Percentiles rank a stretch among this genome's conserved stretches.
Conservation (phyloP, 2,797 vertebrate species). For the Staurois parvus region DNA sequence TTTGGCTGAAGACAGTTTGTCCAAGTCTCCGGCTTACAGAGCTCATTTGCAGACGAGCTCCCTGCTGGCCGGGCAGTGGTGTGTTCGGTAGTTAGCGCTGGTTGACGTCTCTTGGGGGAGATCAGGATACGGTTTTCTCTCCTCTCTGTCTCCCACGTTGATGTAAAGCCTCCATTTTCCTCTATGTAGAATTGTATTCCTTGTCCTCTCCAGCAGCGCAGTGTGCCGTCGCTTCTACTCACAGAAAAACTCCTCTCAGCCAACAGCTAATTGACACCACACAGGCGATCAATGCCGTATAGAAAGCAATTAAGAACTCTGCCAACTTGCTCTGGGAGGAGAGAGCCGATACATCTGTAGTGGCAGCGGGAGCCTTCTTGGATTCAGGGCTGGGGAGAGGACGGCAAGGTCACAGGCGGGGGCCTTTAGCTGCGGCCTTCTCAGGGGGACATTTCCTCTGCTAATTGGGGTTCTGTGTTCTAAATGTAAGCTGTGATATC, state of each 20-base stretch:
- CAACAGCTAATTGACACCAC: conserved; percentile 57
- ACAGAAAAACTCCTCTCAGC: conserved; percentile 30
- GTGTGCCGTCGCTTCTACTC: conserved; percentile 27
- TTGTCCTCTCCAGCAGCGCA: conserved; percentile 23
- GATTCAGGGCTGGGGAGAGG: conserved; percentile 5
- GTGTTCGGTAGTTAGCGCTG: no score
- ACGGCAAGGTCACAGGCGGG: conserved; percentile 12
- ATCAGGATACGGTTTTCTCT: background rate
- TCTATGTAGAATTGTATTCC: conserved; percentile 33
- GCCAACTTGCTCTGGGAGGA: conserved; percentile 26
- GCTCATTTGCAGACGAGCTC: background rate
- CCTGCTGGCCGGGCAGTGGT: conserved; percentile 4
- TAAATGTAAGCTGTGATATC: no score
- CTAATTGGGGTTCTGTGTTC: no score
- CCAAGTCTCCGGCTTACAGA: background rate
- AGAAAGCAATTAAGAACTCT: conserved; percentile 50
- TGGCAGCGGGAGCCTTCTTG: conserved; percentile 48
- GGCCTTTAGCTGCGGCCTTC: background rate
- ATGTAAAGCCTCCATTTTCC: conserved; percentile 14
- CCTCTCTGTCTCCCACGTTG: background rate
- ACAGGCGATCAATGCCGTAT: conserved; percentile 52
- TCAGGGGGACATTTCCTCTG: no score
- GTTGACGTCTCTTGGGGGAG: no score
- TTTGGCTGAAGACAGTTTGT: background rate
- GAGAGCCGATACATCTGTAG: conserved; percentile 44